These are phyloP conservation scores for Ypsolopha scabrella DNA, from an alignment of 2,888 invertebrate genomes.

Conservation along the genomic window DNA sequence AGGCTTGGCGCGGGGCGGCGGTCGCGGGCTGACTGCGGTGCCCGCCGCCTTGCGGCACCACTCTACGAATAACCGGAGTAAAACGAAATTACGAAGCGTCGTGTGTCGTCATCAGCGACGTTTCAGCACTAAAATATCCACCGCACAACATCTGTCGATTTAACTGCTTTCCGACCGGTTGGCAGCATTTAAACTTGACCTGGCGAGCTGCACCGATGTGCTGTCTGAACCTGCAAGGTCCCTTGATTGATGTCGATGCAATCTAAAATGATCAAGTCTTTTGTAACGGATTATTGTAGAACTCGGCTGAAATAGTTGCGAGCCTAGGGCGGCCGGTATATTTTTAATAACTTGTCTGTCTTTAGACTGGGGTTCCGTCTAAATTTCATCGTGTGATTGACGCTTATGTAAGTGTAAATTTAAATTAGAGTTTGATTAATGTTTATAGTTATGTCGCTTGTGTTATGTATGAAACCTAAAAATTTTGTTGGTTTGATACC, in stretches of 20 bases:
- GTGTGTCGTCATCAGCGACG: conserved; percentile 1
- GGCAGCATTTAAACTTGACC: conserved; percentile 7
- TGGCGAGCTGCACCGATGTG: not conserved
- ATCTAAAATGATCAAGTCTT: conserved; percentile 4
- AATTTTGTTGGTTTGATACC: no score
- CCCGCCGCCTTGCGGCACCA: conserved; percentile 24
- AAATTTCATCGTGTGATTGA: no score
- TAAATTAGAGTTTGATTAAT: no score
- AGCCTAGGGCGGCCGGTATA: not conserved
- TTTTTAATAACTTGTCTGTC: not conserved
- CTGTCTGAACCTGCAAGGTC: conserved; percentile 1
- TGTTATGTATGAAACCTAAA: no score
- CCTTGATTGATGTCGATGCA: conserved; percentile 1
- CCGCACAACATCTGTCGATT: conserved; percentile 6
- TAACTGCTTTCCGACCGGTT: conserved; percentile 6
- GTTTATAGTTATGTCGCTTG: no score
- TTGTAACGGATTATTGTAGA: conserved; percentile 1
- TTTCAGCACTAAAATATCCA: not conserved
- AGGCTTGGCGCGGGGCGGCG: conserved; percentile 26
- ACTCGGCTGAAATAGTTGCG: no score
- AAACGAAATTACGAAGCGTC: not conserved
- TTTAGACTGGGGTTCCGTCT: no score
- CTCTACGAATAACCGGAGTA: not conserved
- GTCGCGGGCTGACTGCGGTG: conserved; percentile 30
- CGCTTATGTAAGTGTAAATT: no score